Percentiles rank a stretch among this genome's conserved stretches.
Evolutionary conservation across 2,797 vertebrate genomes (phyloP).

Genomic region (Potorous gilbertii): DNA sequence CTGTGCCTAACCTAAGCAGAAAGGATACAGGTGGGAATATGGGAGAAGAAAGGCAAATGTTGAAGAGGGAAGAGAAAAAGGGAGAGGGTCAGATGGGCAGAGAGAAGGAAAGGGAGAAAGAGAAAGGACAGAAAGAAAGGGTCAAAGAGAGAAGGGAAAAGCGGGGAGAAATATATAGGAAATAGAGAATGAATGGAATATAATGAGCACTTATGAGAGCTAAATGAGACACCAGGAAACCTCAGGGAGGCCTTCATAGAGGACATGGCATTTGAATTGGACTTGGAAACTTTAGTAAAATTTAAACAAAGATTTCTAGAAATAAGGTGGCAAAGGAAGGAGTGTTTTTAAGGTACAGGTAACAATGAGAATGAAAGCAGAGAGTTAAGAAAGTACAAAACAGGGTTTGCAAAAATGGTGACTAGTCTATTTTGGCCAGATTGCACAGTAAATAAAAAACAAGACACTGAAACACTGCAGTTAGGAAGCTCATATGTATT

Average conservation of each 20-base stretch:
- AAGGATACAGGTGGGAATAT: neutral
- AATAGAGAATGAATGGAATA: neutral
- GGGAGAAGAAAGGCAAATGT: neutral
- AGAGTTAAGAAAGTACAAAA: neutral
- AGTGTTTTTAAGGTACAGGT: neutral
- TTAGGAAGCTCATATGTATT: neutral
- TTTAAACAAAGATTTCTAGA: neutral
- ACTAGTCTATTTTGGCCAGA: neutral
- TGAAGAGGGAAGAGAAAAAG: neutral
- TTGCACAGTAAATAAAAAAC: conserved; percentile 13
- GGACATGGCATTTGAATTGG: neutral
- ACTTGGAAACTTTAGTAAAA: neutral
- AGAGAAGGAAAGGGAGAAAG: too few species aligned
- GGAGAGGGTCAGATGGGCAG: too few species aligned
- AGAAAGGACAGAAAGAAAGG: neutral
- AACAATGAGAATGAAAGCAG: neutral
- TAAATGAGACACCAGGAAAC: neutral
- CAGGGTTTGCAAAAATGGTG: conserved; percentile 37
- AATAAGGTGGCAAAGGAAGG: neutral
- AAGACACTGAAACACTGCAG: neutral
- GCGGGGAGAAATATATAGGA: neutral
- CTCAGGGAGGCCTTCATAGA: neutral
- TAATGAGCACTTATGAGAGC: neutral
- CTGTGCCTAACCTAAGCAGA: neutral
- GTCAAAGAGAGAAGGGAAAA: neutral